These are phyloP conservation scores for Alloscopus bannaensis DNA, from an alignment of 2,888 invertebrate species.

Conservation along the genomic window DNA sequence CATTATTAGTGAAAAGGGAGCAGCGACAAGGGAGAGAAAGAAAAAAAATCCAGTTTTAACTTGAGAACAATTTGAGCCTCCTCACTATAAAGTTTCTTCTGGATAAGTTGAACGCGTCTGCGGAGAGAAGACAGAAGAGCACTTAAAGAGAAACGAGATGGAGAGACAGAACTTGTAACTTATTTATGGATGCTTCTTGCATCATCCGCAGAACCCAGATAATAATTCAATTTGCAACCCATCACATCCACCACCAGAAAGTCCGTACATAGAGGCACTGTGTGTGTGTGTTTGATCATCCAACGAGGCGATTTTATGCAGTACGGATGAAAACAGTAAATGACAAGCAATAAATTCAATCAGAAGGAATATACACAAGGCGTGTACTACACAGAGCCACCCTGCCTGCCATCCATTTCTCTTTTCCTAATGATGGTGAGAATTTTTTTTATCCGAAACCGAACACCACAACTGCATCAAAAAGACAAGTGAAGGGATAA, in stretches of 20 bases:
- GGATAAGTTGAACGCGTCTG: too few species aligned
- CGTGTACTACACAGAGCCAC: constrained; percentile 17
- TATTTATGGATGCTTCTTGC: constrained; percentile 46
- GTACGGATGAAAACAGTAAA: constrained; percentile 29
- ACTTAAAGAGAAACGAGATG: constrained; percentile 35
- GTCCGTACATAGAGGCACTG: background rate
- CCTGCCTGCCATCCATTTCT: background rate
- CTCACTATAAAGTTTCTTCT: too few species aligned
- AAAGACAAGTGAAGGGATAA: background rate
- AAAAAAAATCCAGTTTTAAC: background rate
- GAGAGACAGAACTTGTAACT: constrained; percentile 23
- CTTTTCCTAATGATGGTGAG: constrained; percentile 8
- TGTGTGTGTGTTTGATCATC: background rate
- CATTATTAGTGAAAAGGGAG: constrained; percentile 16
- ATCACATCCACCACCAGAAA: background rate
- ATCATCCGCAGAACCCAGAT: constrained; percentile 38
- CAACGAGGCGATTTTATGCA: background rate
- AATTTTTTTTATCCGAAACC: too few species aligned
- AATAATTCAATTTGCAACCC: constrained; percentile 52
- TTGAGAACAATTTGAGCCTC: background rate
- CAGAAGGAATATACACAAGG: background rate
- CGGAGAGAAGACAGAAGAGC: constrained; percentile 37
- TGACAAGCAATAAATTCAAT: constrained; percentile 55
- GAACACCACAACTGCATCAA: too few species aligned
- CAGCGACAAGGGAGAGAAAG: background rate